phyloP scores from a whole-genome alignment of 1,140 invertebrate species.

The Trichomalopsis sarcophagae region DNA sequence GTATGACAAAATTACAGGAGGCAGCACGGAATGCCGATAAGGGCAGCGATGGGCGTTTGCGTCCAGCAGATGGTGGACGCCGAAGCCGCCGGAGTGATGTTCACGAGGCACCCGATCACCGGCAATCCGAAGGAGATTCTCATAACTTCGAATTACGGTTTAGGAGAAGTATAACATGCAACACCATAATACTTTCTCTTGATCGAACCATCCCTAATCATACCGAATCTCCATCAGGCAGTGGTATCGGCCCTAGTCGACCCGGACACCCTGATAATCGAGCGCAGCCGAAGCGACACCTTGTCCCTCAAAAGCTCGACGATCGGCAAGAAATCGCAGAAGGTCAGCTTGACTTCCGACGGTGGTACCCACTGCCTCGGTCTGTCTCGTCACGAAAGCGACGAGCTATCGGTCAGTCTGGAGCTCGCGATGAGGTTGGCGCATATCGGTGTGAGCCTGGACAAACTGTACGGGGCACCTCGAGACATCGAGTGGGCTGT shows the following conservation, averaged over 20 bases:
- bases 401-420: constrained; percentile 74
- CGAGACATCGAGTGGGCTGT: constrained; percentile 88
- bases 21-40: constrained; percentile 81
- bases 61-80: constrained; percentile 86
- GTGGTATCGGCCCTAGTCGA: constrained; percentile 86
- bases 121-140: constrained; percentile 81
- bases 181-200: constrained; percentile 18
- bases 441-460: constrained; percentile 77
- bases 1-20: constrained; percentile 64
- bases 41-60: constrained; percentile 85
- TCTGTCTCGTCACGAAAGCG: constrained; percentile 68
- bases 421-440: constrained; percentile 75
- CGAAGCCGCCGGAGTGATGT: constrained; percentile 85
- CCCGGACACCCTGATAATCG: constrained; percentile 82
- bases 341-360: constrained; percentile 70
- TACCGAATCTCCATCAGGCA: constrained; percentile 73
- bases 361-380: constrained; percentile 60
- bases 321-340: constrained; percentile 78
- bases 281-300: constrained; percentile 71
- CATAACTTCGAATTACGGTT: constrained; percentile 87
- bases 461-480: constrained; percentile 79
- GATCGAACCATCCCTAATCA: neutral
- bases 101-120: constrained; percentile 84
- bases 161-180: constrained; percentile 81
- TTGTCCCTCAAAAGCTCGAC: constrained; percentile 73